phyloP scores from a whole-genome alignment of 2,888 invertebrate genomes.

The Pseudococcus longispinus region DNA sequence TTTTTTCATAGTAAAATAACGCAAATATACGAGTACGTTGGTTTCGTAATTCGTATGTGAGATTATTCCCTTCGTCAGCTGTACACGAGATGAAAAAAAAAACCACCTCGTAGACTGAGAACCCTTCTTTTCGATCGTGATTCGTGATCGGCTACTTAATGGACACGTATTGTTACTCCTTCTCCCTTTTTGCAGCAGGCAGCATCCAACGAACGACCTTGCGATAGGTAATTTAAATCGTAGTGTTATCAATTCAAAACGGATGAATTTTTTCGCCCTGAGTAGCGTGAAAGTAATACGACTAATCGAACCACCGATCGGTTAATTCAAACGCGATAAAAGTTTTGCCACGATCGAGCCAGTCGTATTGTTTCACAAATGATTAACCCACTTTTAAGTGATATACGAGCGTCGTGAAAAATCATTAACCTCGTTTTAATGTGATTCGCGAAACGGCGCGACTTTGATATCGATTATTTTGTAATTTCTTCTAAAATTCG shows the following conservation, averaged over 20 bases:
- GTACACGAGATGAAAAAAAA: background rate
- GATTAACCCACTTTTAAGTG: conserved; percentile 45
- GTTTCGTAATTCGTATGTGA: background rate
- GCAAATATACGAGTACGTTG: background rate
- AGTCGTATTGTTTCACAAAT: conserved; percentile 16
- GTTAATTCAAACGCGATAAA: background rate
- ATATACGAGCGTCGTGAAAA: conserved; percentile 24
- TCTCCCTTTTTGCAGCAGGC: background rate
- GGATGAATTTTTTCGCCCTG: background rate
- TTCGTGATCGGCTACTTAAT: conserved; percentile 27
- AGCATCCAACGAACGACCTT: background rate
- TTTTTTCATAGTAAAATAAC: background rate
- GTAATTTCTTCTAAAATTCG: background rate
- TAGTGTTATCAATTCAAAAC: background rate
- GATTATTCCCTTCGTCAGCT: background rate
- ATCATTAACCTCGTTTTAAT: conserved; percentile 42
- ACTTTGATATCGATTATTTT: background rate
- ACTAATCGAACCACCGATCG: background rate
- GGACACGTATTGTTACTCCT: background rate
- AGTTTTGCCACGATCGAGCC: background rate
- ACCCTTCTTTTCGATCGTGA: background rate
- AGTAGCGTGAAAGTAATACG: background rate
- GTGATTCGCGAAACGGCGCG: background rate
- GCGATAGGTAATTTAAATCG: conserved; percentile 1
- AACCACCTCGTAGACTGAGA: background rate